Conservation (phyloP, 2,113 vertebrate species). For the Cricetomys ansorgei region DNA sequence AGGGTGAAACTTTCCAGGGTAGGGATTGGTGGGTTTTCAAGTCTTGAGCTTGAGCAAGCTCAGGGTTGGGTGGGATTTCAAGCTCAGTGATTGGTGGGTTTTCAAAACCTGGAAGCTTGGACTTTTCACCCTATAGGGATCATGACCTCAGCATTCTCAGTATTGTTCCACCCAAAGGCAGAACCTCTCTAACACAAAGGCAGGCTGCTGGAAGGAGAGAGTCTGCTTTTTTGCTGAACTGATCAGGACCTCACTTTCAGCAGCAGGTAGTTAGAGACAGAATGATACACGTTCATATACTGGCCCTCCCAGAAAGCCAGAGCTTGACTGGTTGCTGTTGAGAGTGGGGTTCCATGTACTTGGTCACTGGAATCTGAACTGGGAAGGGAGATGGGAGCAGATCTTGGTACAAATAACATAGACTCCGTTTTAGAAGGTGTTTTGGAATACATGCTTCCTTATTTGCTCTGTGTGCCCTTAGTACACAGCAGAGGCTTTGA, state of each 20-base stretch:
- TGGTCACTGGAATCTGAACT: background rate
- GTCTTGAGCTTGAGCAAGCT: no score
- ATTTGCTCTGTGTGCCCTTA: background rate
- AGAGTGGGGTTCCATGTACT: background rate
- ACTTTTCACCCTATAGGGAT: no score
- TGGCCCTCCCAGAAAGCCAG: background rate
- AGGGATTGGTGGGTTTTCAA: no score
- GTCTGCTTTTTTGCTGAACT: background rate
- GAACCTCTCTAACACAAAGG: background rate
- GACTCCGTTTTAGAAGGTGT: conserved; percentile 35
- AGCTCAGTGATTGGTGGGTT: no score
- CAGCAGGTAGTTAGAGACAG: background rate
- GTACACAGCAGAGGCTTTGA: background rate
- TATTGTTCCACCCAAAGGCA: background rate
- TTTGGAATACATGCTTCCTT: background rate
- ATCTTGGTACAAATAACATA: background rate
- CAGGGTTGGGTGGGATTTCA: no score
- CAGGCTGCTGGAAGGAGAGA: background rate
- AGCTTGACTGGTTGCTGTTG: background rate
- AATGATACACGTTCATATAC: background rate
- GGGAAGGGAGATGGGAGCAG: background rate
- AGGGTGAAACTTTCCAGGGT: no score
- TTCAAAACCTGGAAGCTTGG: no score
- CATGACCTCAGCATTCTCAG: background rate
- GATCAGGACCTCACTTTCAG: background rate